A percentile compares a stretch with the other conserved stretches of the same genome.
phyloP scores from a whole-genome alignment of 1,140 invertebrate species.

The Drosophila rhopaloa region DNA sequence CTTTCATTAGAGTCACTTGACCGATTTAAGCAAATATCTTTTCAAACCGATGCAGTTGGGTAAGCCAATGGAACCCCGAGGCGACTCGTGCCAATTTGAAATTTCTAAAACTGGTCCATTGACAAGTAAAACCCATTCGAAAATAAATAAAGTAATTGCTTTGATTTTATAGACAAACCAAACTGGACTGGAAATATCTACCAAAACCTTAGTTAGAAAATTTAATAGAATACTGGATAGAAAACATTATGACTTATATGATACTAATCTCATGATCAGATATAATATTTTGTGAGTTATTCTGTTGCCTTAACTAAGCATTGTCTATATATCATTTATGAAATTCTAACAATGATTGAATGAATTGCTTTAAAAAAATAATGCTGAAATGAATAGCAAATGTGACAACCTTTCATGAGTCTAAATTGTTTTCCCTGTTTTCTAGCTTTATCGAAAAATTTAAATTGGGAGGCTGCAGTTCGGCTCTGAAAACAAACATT shows the following conservation, averaged over 20 bases:
- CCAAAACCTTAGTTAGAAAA: too few relatives aligned
- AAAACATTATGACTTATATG: too few relatives aligned
- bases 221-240: too few relatives aligned
- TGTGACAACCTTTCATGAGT: not conserved
- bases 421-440: not conserved
- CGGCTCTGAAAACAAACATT: not conserved
- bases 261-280: too few relatives aligned
- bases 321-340: too few relatives aligned
- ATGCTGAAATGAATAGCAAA: too few relatives aligned
- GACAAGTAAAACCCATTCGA: not conserved
- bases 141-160: not conserved
- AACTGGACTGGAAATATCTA: not conserved
- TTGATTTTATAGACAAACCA: not conserved
- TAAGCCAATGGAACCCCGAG: not conserved
- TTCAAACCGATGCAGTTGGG: slow-evolving; percentile 8
- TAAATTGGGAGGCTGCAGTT: slow-evolving; percentile 26
- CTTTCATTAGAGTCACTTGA: slow-evolving; percentile 56
- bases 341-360: too few relatives aligned
- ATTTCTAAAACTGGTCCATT: not conserved
- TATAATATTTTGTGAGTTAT: too few relatives aligned
- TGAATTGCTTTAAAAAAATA: too few relatives aligned
- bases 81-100: not conserved
- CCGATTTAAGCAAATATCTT: slow-evolving; percentile 54
- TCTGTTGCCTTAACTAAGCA: too few relatives aligned
- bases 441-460: not conserved